These are phyloP conservation scores for Propsilocerus akamusi DNA, from an alignment of 1,140 invertebrate genomes.

Conservation along the genomic window DNA sequence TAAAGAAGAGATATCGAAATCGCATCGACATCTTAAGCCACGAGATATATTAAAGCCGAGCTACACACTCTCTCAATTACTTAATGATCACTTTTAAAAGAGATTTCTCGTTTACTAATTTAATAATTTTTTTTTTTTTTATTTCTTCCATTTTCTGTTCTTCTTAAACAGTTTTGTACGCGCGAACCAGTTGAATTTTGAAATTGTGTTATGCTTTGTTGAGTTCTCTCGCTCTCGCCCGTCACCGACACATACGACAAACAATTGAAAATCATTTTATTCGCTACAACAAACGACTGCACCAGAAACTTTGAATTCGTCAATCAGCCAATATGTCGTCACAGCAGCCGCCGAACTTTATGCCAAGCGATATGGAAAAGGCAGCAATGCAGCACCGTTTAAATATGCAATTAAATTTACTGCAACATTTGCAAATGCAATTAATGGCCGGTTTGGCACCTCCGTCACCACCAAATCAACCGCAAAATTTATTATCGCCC, in stretches of 20 bases:
- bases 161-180: no score
- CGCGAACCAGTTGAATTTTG: no score
- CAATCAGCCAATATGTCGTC: background rate
- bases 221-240: no score
- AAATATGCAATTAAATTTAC: constrained; percentile 3
- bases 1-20: no score
- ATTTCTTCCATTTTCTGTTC: background rate
- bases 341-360: background rate
- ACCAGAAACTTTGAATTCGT: no score
- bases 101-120: no score
- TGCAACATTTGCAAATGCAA: constrained; percentile 1
- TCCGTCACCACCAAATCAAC: background rate
- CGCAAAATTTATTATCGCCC: background rate
- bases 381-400: constrained; percentile 1
- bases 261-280: no score
- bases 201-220: no score
- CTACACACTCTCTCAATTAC: background rate
- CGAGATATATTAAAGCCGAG: background rate
- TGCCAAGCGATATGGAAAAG: background rate
- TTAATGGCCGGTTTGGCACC: constrained; percentile 1
- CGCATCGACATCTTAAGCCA: no score
- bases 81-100: background rate
- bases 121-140: background rate
- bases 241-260: no score
- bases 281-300: no score